Conservation (phyloP, 2,113 vertebrate genomes). For the Peromyscus californicus region DNA sequence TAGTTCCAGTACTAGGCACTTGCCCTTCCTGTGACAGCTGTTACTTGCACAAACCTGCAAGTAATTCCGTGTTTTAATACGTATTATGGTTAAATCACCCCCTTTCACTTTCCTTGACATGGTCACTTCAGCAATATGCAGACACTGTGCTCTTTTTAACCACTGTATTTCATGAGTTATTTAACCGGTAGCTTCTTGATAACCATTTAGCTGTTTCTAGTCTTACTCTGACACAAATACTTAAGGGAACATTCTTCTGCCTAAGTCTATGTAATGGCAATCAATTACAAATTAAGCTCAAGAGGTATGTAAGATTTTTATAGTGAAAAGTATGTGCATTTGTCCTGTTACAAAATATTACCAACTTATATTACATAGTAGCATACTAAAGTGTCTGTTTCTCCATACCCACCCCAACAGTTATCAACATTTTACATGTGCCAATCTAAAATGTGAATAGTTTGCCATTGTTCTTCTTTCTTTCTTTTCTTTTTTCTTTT, state of each 20-base stretch:
- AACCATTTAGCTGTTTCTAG: neutral
- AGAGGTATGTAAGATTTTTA: neutral
- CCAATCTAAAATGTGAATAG: slow-evolving; percentile 18
- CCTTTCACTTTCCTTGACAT: neutral
- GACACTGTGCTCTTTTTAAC: neutral
- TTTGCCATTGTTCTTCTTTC: neutral
- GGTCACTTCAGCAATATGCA: slow-evolving; percentile 21
- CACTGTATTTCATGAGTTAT: neutral
- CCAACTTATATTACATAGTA: neutral
- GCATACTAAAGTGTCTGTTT: neutral
- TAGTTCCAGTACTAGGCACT: neutral
- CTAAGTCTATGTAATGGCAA: slow-evolving; percentile 32
- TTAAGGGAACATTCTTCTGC: slow-evolving; percentile 46
- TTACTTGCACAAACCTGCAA: neutral
- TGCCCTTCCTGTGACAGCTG: neutral
- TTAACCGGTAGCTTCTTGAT: neutral
- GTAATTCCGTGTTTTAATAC: neutral
- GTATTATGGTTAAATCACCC: neutral
- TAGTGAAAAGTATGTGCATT: slow-evolving; percentile 36
- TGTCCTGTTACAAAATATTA: neutral
- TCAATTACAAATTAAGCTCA: neutral
- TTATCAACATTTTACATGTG: slow-evolving; percentile 47
- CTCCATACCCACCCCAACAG: neutral
- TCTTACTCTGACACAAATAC: neutral
- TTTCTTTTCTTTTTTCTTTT: neutral